Evolutionary conservation across 2,113 vertebrate species (phyloP).

Genomic region (Dipodomys merriami): DNA sequence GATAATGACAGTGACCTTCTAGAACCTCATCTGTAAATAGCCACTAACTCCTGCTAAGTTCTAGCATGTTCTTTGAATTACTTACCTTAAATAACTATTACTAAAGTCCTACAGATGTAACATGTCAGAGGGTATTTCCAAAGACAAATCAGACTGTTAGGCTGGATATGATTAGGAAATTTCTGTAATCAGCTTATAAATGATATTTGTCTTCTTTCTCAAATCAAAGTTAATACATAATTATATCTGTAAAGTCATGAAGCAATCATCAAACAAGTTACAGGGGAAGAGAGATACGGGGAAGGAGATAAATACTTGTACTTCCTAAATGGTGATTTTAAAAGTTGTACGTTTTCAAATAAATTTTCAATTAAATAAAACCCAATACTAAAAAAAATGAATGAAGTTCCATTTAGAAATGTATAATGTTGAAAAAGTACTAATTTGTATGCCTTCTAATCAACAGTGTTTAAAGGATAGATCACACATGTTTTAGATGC

Average conservation of each 20-base stretch:
- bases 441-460: not conserved
- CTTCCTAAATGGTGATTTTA: not conserved
- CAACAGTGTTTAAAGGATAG: not conserved
- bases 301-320: not conserved
- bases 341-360: not conserved
- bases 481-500: not conserved
- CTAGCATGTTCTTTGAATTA: not conserved
- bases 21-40: not conserved
- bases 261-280: not conserved
- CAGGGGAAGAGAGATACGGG: not conserved
- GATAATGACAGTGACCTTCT: not conserved
- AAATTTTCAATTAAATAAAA: constrained; percentile 9
- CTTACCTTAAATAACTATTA: not conserved
- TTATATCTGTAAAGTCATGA: not conserved
- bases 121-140: not conserved
- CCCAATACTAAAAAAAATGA: not conserved
- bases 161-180: constrained; percentile 34
- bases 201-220: not conserved
- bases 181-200: not conserved
- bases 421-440: not conserved
- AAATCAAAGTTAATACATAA: not conserved
- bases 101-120: not conserved
- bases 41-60: not conserved
- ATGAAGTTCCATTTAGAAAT: not conserved
- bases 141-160: constrained; percentile 33